Evolutionary conservation across 1,140 invertebrate species (phyloP).

Genomic region (Drosophila leontia): DNA sequence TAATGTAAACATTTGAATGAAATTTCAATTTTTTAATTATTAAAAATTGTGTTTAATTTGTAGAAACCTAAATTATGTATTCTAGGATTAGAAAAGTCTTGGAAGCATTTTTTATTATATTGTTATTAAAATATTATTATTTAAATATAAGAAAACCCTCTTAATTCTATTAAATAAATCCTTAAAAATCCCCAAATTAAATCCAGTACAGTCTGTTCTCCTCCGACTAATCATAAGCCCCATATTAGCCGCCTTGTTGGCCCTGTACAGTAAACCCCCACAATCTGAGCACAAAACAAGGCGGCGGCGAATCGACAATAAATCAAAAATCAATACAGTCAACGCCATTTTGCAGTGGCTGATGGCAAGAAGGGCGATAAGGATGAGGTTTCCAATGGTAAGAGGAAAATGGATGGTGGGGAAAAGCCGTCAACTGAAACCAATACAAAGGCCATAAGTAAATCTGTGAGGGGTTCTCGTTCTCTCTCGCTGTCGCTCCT

Average conservation of each 20-base stretch:
- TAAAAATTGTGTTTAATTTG: background rate
- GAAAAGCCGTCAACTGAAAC: conserved; percentile 68
- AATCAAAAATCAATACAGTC: conserved; percentile 78
- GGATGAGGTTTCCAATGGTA: conserved; percentile 4
- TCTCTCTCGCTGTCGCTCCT: conserved; percentile 8
- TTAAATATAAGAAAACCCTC: background rate
- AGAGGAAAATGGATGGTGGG: conserved; percentile 18
- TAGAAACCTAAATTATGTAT: background rate
- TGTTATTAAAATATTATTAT: no score
- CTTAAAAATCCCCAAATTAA: background rate
- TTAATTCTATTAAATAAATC: background rate
- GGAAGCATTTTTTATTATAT: no score
- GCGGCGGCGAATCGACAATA: conserved; percentile 50
- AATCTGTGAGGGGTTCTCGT: conserved; percentile 39
- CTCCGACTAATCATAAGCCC: conserved; percentile 25
- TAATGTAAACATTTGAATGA: background rate
- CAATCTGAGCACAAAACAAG: conserved; percentile 31
- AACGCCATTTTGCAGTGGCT: conserved; percentile 70
- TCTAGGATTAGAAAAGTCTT: no score
- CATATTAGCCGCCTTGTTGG: conserved; percentile 35
- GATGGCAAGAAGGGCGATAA: conserved; percentile 10
- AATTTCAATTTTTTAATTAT: background rate
- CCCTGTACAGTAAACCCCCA: conserved; percentile 34
- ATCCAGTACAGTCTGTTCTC: conserved; percentile 12
- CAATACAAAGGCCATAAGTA: conserved; percentile 80